Base-by-base conservation (phyloP, 2,113 vertebrate genomes). In the Lamprotornis superbus region DNA sequence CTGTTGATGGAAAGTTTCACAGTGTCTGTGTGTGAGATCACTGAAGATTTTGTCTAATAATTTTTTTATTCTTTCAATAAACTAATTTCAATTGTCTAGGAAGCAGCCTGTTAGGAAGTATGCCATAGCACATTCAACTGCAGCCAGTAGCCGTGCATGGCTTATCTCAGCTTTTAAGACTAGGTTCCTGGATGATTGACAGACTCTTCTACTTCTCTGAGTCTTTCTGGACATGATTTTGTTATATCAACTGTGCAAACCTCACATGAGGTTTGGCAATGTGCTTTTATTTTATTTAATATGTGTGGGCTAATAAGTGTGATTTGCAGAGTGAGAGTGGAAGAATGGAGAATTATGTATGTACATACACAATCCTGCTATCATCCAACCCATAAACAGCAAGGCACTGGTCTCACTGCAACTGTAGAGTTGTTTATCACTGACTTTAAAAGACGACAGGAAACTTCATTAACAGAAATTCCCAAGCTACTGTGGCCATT, bases 21-120 rank as follows among this genome's bases (percentile, higher is more conserved):
- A 77, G 8, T 5, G 11, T 53, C 44, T 91, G 4, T 69, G 12
- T 30, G 7, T 61, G 22, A n/a, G 40, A 60, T 46, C 4, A 1
- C 33, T 76, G 50, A 92, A 78, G 28, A 56, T 59, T 70, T 77
- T 63, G 11, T 25, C 30, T 67, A 88, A 59, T 73, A 35, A 37
- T 88, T 81, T 85, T 82, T 18, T 57, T 76, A 30, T 37, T 89
- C 7, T 68, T 84, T 70, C 85, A 79, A 82, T 8, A 79, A 53
- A 30, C 10, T 19, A 15, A 4, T 52, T 83, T 65, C 6, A 8
- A 12, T 35, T 50, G 19, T 59, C 47, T 37, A 42, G 21, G 27
- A 4, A 16, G 16, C 20, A 73, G 31, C 31, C 49, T 89, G 4
- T 56, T 74, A 39, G 46, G 11, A 14, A 87, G 11, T 24, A 55